Evolutionary conservation across 2,888 invertebrate genomes (phyloP), one percentile per base, ranked within the genome.

Genomic region (Macropis europaea): DNA sequence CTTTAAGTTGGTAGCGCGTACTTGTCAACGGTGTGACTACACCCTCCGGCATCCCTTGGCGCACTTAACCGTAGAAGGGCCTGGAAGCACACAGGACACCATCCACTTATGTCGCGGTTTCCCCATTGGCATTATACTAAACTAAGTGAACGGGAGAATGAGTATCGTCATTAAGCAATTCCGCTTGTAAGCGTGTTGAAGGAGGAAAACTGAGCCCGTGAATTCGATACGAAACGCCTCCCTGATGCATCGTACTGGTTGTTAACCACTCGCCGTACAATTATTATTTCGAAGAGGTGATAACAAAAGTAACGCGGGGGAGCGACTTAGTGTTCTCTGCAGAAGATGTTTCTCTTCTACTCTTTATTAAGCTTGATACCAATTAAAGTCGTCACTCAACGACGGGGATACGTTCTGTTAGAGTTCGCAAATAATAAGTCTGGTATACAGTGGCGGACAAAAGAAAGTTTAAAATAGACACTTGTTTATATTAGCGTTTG

Each of bases 71-170:
- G 69, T 76, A 76, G 79, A 79, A 83, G 82, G 68, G 79, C 79
- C 71, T 70, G 73, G 75, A 66, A 76, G 74, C 77, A 79, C 80
- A 76, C 83, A 73, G 82, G 79, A 82, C 85, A 84, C 79, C 83
- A 84, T 84, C 84, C 83, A 84, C 85, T 85, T 85, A 81, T 81
- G 79, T 79, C 77, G 83, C 75, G 83, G 85, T 85, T 84, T 77
- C 81, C 82, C 82, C 82, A 73, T 73, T 81, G 82, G 76, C 74
- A 79, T 78, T 68, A 68, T 80, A 77, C 79, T 81, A 75, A 85
- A 82, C 82, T 83, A 83, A 85, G 84, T 83, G 84, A 84, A 84
- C 83, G 84, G 82, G 83, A 82, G 83, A 80, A 82, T 75, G 84
- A 83, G 82, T 84, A 84, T 83, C 82, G 81, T 83, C 83, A 77